These are phyloP conservation scores for Antigone vipio DNA, from an alignment of 2,113 vertebrate genomes.

Conservation along the genomic window DNA sequence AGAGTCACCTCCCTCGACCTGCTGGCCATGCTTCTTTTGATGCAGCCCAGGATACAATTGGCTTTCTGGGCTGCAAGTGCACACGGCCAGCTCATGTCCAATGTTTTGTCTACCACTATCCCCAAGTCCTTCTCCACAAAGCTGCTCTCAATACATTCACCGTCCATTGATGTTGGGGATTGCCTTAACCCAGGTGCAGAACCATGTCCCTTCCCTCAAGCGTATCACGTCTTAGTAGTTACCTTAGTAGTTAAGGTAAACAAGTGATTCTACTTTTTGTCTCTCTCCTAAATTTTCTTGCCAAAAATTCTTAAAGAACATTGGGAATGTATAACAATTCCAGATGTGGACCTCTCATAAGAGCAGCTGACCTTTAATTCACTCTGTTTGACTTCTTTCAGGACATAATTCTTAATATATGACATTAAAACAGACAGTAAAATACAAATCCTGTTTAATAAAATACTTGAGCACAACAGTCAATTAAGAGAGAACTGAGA, in stretches of 20 bases:
- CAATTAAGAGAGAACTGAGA: neutral
- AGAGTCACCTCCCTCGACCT: neutral
- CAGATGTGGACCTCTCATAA: neutral
- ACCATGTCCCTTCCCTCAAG: neutral
- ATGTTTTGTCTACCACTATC: neutral
- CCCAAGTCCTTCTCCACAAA: neutral
- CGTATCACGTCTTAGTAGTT: neutral
- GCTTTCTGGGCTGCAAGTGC: neutral
- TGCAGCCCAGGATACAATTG: neutral
- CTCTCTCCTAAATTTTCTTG: neutral
- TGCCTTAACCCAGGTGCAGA: neutral
- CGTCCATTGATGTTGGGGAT: neutral
- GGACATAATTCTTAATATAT: neutral
- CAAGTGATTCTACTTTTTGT: neutral
- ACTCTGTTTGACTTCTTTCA: neutral
- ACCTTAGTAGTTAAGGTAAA: neutral
- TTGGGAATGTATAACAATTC: neutral
- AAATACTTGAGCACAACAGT: neutral
- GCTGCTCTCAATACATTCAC: neutral
- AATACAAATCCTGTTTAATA: neutral
- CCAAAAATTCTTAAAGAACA: neutral
- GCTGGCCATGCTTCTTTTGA: fast-evolving
- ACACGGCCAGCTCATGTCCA: neutral
- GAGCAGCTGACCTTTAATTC: neutral
- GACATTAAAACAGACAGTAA: neutral